Conservation (phyloP, 2,888 invertebrate species). For the Lasioglossum pauxillum region DNA sequence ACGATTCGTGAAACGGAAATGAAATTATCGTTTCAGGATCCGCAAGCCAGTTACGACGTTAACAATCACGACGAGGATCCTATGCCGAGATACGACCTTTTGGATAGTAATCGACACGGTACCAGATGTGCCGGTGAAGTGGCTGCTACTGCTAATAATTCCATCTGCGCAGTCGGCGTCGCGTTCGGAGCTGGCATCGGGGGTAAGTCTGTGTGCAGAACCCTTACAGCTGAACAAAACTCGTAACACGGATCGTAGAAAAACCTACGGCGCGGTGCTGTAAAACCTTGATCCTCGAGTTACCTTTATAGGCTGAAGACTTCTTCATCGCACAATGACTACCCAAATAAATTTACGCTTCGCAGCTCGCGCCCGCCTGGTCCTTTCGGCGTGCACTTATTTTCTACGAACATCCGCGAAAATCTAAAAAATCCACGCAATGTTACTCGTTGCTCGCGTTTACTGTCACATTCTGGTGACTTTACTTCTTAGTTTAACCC, state of each 20-base stretch:
- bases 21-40: slow-evolving; percentile 89
- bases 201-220: slow-evolving; percentile 85
- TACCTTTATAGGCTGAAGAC: neutral
- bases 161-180: slow-evolving; percentile 97
- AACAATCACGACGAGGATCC: slow-evolving; percentile 98
- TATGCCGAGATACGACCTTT: slow-evolving; percentile 98
- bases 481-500: neutral
- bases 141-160: slow-evolving; percentile 98
- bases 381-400: neutral
- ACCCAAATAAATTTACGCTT: slow-evolving; percentile 9
- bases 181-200: slow-evolving; percentile 98
- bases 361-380: neutral
- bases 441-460: neutral
- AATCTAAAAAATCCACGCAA: too few relatives aligned
- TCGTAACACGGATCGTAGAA: neutral
- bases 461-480: neutral
- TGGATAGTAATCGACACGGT: slow-evolving; percentile 97
- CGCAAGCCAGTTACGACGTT: slow-evolving; percentile 98
- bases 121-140: slow-evolving; percentile 99
- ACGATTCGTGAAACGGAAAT: neutral
- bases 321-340: neutral
- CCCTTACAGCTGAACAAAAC: neutral
- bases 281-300: slow-evolving; percentile 1
- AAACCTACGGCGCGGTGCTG: neutral
- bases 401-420: neutral